Evolutionary conservation across 2,888 invertebrate genomes (phyloP), one percentile per base, ranked within the genome.

Genomic region (Melanchra persicariae): DNA sequence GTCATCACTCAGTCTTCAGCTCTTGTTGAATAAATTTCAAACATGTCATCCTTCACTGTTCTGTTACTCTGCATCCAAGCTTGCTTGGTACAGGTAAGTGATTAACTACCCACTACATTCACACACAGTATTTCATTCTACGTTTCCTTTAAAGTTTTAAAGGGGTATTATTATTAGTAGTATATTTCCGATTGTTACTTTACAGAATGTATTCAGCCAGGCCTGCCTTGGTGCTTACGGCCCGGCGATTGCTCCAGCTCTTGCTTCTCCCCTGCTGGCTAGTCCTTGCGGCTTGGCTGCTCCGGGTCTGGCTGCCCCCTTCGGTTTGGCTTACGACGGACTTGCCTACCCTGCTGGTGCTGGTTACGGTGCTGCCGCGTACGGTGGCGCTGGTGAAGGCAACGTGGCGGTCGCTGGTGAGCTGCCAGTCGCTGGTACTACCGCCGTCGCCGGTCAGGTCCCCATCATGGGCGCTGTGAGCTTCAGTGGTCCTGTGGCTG

Each of bases 351-450:
- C 59, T 22, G 55, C 8, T 24, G 76, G 70, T 60, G 40, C 47
- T 2, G 67, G 77, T 65, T 59, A 65, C 61, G 45, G 72, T 15
- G 80, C 79, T 52, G 34, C 54, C 4, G 54, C 74, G 3, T 87
- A 86, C 76, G 87, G 87, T 51, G 88, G 87, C 47, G 70, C 70
- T 34, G 89, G 89, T 47, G 71, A 83, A 67, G 88, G 87, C 62
- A 86, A 89, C 70, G 82, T 90, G 34, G 87, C 82, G 19, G 88
- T 90, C 55, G 83, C 81, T 34, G 90, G 90, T 19, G 87, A 87
- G 70, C 80, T 90, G 70, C 87, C 87, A n/a, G 91, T 90, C 12
- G 87, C 84, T 45, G 91, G 91, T 62, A 74, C 73, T 17, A 85
- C 91, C 26, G 74, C 77, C 22, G 80, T 91, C 47, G 75, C 40